These are phyloP conservation scores for Bombus picipes DNA, from an alignment of 1,140 invertebrate genomes.

Conservation along the genomic window DNA sequence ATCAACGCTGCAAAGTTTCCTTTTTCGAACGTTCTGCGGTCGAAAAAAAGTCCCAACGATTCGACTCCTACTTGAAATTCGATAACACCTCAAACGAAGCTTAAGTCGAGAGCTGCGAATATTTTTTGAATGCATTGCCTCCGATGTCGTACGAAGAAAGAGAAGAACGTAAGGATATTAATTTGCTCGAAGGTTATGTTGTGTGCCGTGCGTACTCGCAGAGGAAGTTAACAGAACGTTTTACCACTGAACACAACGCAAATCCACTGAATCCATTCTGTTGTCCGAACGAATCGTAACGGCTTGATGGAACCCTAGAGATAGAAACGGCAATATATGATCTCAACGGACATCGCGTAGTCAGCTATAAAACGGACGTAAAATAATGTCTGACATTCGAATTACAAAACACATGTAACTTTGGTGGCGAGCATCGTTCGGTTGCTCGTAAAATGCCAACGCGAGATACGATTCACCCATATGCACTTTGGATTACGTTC, in stretches of 20 bases:
- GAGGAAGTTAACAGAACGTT: not conserved
- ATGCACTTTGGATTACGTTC: constrained; percentile 24
- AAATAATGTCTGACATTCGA: constrained; percentile 46
- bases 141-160: not conserved
- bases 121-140: no score
- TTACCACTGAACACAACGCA: no score
- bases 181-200: not conserved
- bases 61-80: not conserved
- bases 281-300: not conserved
- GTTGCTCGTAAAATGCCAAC: constrained; percentile 50
- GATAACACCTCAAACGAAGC: not conserved
- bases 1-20: not conserved
- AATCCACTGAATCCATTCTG: not conserved
- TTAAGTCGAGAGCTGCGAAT: not conserved
- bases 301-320: not conserved
- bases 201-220: not conserved
- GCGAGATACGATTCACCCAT: not conserved
- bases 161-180: no score
- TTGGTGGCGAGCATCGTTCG: constrained; percentile 47
- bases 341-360: constrained; percentile 11
- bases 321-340: constrained; percentile 23
- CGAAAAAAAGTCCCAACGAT: not conserved
- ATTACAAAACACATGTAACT: constrained; percentile 55
- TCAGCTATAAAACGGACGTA: constrained; percentile 35
- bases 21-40: no score